A percentile compares a stretch with the other conserved stretches of the same genome.
phyloP scores from a whole-genome alignment of 2,888 invertebrate genomes.

The Dendrolimus houi region DNA sequence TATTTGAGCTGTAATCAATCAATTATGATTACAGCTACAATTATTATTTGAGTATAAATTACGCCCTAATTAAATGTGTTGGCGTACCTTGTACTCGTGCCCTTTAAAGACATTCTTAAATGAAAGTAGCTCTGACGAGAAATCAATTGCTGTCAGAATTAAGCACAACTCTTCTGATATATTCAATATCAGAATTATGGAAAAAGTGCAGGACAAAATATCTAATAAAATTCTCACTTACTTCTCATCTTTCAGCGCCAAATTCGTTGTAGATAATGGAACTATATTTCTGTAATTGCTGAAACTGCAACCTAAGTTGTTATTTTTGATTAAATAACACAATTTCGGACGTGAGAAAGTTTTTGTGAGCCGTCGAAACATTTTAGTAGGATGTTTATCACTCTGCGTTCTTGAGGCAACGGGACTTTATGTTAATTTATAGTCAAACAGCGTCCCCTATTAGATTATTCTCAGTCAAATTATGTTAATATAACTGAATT shows the following conservation, averaged over 20 bases:
- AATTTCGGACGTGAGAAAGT: slow-evolving; percentile 39
- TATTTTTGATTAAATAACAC: slow-evolving; percentile 39
- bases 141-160: too few relatives aligned
- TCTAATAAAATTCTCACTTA: slow-evolving; percentile 29
- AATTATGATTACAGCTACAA: too few relatives aligned
- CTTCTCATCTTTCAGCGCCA: slow-evolving; percentile 55
- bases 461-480: neutral
- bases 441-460: neutral
- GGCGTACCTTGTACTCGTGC: too few relatives aligned
- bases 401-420: neutral
- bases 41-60: too few relatives aligned
- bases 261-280: slow-evolving; percentile 51
- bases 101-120: too few relatives aligned
- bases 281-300: slow-evolving; percentile 39
- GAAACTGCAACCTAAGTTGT: slow-evolving; percentile 35
- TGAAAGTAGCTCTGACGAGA: too few relatives aligned
- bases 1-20: too few relatives aligned
- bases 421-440: slow-evolving; percentile 4
- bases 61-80: too few relatives aligned
- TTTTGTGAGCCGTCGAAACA: slow-evolving; percentile 49
- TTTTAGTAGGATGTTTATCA: slow-evolving; percentile 13
- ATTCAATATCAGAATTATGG: too few relatives aligned
- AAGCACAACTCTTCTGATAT: too few relatives aligned
- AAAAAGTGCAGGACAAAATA: neutral
- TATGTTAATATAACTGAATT: neutral